Evolutionary conservation across 2,797 vertebrate genomes (phyloP).

Genomic region (Peromyscus eremicus): DNA sequence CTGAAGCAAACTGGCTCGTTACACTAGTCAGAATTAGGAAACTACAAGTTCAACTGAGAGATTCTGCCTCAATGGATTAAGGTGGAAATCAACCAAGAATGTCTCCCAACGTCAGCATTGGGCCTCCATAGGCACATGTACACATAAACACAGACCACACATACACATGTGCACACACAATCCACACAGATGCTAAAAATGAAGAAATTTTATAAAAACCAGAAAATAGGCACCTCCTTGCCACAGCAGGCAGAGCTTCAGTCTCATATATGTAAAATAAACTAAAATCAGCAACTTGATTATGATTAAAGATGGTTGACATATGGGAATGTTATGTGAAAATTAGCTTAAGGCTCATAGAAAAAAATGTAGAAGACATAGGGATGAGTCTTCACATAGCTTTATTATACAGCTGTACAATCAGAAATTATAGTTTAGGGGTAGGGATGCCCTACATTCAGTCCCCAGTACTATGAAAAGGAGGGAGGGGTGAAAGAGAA

Average conservation of each 20-base stretch:
- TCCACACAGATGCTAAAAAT: not conserved
- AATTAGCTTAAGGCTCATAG: conserved; percentile 11
- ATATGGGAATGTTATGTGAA: conserved; percentile 54
- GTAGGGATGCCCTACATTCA: not conserved
- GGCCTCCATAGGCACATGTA: not conserved
- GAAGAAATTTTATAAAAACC: not conserved
- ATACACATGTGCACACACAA: not conserved
- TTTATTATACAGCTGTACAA: not conserved
- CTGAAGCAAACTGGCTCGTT: not conserved
- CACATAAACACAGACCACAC: not conserved
- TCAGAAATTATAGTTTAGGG: conserved; percentile 32
- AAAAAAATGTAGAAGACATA: conserved; percentile 17
- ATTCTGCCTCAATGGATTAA: not conserved
- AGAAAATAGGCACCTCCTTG: not conserved
- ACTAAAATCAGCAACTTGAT: conserved; percentile 43
- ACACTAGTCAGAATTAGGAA: not conserved
- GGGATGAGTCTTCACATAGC: not conserved
- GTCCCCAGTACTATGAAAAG: not conserved
- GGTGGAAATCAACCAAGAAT: not conserved
- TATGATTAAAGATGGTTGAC: conserved; percentile 17
- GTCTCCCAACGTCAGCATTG: not conserved
- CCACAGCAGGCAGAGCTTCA: not conserved
- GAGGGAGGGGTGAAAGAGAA: not conserved
- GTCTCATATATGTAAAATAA: conserved; percentile 14
- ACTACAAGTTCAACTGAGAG: not conserved